Base-by-base conservation (phyloP, 2,888 invertebrate species). In the Apamea epomidion region DNA sequence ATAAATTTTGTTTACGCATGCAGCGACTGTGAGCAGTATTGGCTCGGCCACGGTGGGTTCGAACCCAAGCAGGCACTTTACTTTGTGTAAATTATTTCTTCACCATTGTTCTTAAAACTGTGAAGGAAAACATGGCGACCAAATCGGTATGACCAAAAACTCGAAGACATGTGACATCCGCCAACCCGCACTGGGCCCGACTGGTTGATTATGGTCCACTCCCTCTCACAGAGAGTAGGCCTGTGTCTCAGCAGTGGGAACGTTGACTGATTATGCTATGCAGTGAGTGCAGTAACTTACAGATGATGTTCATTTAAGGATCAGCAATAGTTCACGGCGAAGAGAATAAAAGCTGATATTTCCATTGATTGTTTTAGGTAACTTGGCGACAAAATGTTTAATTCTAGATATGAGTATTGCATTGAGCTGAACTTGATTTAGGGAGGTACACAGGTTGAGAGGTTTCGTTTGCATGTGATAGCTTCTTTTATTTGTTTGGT, bases 381-480 rank as follows among this genome's bases (percentile, higher is more conserved):
- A 48, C 18, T 68, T 42, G 8, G 8, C 6, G 14, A 25, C 25
- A 32, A 8, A 32, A 51, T 29, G 7, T 16, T 51, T 51, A 6
- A 69, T 45, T 45, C 10, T 5, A 42, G 68, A 42, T 10, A 42
- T 42, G 0, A 68, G 4, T 16, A 64, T 2, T 32, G n/a, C 12
- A 29, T 60, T 74, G 29, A 58, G 29, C 42, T 42, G 45, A 74
- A 58, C 72, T 12, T 54, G 45, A 58, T 74, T 58, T 6, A 18
- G 6, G n/a, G 42, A 42, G 42, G 42, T 42, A 42, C 86, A 87
- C 88, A 84, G 89, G 86, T 88, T 85, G 86, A 87, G 81, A 87
- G 87, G 87, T 84, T 68, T 73, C 76, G 82, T 82, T 85, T 85
- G 89, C 88, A 90, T 87, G 88, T 68, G 42, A 60, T 71, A 69